These are phyloP conservation scores for Scrobipalpa atriplicella DNA, from an alignment of 2,888 invertebrate genomes.

Conservation along the genomic window DNA sequence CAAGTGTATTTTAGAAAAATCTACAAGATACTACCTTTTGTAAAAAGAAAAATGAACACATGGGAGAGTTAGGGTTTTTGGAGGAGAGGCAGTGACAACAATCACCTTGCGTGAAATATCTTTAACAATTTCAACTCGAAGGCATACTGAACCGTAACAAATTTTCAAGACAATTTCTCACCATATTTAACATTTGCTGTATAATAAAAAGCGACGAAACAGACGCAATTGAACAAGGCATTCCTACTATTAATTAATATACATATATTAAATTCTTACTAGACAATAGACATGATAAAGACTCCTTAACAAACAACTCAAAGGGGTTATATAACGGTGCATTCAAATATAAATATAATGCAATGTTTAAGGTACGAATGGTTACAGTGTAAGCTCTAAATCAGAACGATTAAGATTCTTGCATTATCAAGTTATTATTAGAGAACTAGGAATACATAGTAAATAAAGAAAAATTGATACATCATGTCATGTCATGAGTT, in stretches of 20 bases:
- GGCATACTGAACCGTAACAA: slow-evolving; percentile 57
- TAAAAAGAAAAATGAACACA: slow-evolving; percentile 68
- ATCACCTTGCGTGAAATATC: slow-evolving; percentile 50
- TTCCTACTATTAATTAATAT: slow-evolving; percentile 71
- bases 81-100: slow-evolving; percentile 66
- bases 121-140: slow-evolving; percentile 53
- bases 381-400: slow-evolving; percentile 73
- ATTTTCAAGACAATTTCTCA: slow-evolving; percentile 53
- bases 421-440: slow-evolving; percentile 42
- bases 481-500: slow-evolving; percentile 19
- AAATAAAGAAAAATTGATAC: slow-evolving; percentile 1
- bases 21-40: slow-evolving; percentile 40
- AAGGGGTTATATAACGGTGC: slow-evolving; percentile 79
- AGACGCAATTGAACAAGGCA: slow-evolving; percentile 75
- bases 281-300: slow-evolving; percentile 81
- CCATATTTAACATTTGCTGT: slow-evolving; percentile 62
- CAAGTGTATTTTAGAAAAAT: slow-evolving; percentile 51
- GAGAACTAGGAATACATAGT: slow-evolving; percentile 31
- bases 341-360: slow-evolving; percentile 73
- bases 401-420: slow-evolving; percentile 58
- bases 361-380: slow-evolving; percentile 72
- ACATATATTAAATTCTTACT: slow-evolving; percentile 80
- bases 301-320: slow-evolving; percentile 80
- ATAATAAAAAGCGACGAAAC: slow-evolving; percentile 72
- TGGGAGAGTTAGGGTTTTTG: slow-evolving; percentile 53